Base-by-base conservation (phyloP, 2,888 invertebrate species). In the Cordylochernes scorpioides region DNA sequence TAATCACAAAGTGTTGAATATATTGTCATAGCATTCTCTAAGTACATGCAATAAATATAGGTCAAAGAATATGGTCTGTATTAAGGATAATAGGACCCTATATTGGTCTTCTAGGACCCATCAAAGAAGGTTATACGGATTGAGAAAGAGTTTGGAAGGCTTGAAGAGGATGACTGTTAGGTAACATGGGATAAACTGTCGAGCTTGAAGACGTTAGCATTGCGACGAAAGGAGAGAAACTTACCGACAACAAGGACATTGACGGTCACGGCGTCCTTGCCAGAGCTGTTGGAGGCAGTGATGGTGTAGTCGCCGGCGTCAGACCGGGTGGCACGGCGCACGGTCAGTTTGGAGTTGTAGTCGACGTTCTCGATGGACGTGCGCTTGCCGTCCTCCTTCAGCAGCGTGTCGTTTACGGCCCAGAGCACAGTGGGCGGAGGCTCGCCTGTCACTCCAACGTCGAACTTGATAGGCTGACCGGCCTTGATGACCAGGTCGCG, bases 361-460 rank as follows among this genome's bases (percentile, higher is more conserved):
- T 80, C 78, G 0, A 65, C 61, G 45, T 77, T 39, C 17, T 39
- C 39, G 4, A 39, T 15, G 2, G 34, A 30, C 2, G 33, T 34
- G 14, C 35, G 30, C n/a, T 27, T 30, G 2, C 33, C 35, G 13
- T 35, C 34, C 16, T 25, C 29, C 24, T 60, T 63, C 27, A 86
- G 57, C 10, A 72, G 70, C 51, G 70, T 68, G 42, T 74, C 74
- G 41, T 73, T 71, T 49, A 70, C 71, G 46, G 74, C 69, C 91
- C 91, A 94, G 48, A 75, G 74, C 14, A 80, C 74, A 34, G 69
- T 72, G 27, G 94, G 94, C 31, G 82, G 72, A 2, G 97, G 94
- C 50, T 94, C 88, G 32, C 94, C 97, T 48, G 69, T 72, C 32
- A 94, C 75, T 37, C 71, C 71, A 0, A 82, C 86, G 45, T 88